phyloP scores from a whole-genome alignment of 2,888 invertebrate species.

The Microchrysa polita region DNA sequence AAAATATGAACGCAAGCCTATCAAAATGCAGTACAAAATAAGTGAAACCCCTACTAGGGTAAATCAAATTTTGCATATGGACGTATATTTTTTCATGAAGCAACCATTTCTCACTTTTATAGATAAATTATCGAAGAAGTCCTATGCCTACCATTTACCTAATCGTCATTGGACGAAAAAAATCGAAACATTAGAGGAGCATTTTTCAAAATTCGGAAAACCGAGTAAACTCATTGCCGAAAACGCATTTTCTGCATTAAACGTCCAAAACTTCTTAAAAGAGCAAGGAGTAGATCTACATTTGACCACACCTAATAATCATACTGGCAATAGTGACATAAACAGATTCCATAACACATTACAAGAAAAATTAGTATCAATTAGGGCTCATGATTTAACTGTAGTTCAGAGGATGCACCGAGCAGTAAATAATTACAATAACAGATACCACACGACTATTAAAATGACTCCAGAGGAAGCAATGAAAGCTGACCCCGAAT shows the following conservation, averaged over 20 bases:
- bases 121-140: constrained; percentile 48
- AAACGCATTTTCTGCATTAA: constrained; percentile 47
- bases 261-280: constrained; percentile 38
- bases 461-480: constrained; percentile 47
- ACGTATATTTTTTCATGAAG: constrained; percentile 46
- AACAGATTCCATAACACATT: constrained; percentile 46
- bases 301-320: constrained; percentile 41
- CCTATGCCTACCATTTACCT: constrained; percentile 45
- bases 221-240: constrained; percentile 47
- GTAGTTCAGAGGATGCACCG: constrained; percentile 44
- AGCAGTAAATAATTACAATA: constrained; percentile 49
- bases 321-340: constrained; percentile 40
- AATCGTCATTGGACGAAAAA: constrained; percentile 49
- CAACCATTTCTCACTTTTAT: constrained; percentile 47
- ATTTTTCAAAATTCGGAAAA: constrained; percentile 48
- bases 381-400: constrained; percentile 41
- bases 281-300: constrained; percentile 44
- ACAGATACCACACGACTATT: constrained; percentile 48
- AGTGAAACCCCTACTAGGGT: constrained; percentile 45
- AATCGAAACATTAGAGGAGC: constrained; percentile 41
- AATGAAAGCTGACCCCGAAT: constrained; percentile 26
- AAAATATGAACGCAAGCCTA: too few relatives aligned
- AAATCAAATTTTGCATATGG: too few relatives aligned
- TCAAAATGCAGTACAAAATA: constrained; percentile 44
- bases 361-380: constrained; percentile 47